Percentiles rank a stretch among this genome's conserved stretches.
These are phyloP conservation scores for Hoplodrina ambigua DNA, from an alignment of 2,888 invertebrate genomes.

Conservation along the genomic window DNA sequence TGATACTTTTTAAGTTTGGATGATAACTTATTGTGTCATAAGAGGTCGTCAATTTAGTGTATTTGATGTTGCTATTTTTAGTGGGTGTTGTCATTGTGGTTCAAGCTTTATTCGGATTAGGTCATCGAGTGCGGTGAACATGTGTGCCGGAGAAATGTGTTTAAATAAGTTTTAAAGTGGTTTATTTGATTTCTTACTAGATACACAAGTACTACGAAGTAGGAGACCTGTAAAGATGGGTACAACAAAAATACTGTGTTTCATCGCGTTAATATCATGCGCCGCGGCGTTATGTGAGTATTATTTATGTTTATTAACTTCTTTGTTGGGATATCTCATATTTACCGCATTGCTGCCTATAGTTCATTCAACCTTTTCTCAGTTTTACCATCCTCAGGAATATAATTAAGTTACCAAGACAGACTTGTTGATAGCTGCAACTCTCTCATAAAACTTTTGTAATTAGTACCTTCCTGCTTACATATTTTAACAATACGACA, in stretches of 20 bases:
- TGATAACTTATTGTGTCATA: slow-evolving; percentile 76
- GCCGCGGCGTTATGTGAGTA: slow-evolving; percentile 86
- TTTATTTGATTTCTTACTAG: slow-evolving; percentile 86
- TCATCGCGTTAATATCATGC: slow-evolving; percentile 81
- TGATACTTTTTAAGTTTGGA: slow-evolving; percentile 59
- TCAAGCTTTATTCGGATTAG: slow-evolving; percentile 87
- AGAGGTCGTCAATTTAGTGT: slow-evolving; percentile 74
- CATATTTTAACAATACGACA: neutral
- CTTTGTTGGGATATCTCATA: slow-evolving; percentile 36
- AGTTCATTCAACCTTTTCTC: slow-evolving; percentile 73
- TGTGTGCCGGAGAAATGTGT: slow-evolving; percentile 87
- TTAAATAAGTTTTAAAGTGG: slow-evolving; percentile 77
- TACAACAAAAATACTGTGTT: slow-evolving; percentile 81
- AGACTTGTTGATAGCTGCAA: slow-evolving; percentile 30
- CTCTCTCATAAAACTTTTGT: slow-evolving; percentile 16
- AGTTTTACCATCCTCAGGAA: slow-evolving; percentile 2
- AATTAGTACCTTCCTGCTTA: slow-evolving; percentile 13
- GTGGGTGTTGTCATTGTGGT: slow-evolving; percentile 90
- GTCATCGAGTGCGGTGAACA: slow-evolving; percentile 88
- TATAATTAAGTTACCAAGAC: slow-evolving; percentile 22
- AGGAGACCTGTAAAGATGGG: slow-evolving; percentile 82
- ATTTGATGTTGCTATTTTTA: slow-evolving; percentile 90
- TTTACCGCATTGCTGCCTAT: slow-evolving; percentile 44
- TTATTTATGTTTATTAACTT: slow-evolving; percentile 45
- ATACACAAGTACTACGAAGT: slow-evolving; percentile 82